Evolutionary conservation across 2,888 invertebrate species (phyloP), one percentile per base, ranked within the genome.

Genomic region (Branchipolynoe longqiensis): DNA sequence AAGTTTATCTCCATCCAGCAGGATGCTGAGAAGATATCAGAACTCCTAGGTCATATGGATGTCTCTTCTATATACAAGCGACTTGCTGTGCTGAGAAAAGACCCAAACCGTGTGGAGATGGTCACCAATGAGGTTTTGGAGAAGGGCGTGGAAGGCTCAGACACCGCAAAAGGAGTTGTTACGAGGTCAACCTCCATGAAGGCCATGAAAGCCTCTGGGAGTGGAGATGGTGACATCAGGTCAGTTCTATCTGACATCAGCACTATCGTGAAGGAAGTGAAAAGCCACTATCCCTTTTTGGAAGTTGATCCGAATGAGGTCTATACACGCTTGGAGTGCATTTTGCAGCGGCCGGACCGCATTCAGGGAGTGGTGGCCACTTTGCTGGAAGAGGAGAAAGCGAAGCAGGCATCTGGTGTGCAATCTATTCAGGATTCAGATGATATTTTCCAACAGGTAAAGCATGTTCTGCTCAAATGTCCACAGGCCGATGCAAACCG

Each of bases 401-500:
- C 28, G 25, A 78, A 48, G 31, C 48, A 41, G 48, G n/a, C 25
- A 40, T 36, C 18, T 18, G 2, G 6, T n/a, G 38, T 22, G 18
- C 28, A 25, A 18, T 22, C 22, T 6, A 14, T 14, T 38, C 25
- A 38, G 36, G 38, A 40, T 38, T n/a, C 41, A 78, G 48, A 59
- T 4, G 64, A 64, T 83, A 83, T 83, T 40, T 62, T 83, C 28
- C 22, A 12, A 22, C 62, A 83, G 40, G 83, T 83, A 40, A 62
- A 83, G 38, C 14, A 38, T 40, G 41, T 83, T 18, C n/a, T 84
- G 48, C 28, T 48, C 0, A 36, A 36, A 8, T 54, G 25, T 28
- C 84, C 69, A 28, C 22, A 84, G n/a, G 84, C 58, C 8, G 78
- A 84, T 84, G 74, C 84, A n/a, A 58, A 84, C 58, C 25, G 41